Base-by-base conservation (phyloP, 2,797 vertebrate genomes). In the Dermochelys coriacea region DNA sequence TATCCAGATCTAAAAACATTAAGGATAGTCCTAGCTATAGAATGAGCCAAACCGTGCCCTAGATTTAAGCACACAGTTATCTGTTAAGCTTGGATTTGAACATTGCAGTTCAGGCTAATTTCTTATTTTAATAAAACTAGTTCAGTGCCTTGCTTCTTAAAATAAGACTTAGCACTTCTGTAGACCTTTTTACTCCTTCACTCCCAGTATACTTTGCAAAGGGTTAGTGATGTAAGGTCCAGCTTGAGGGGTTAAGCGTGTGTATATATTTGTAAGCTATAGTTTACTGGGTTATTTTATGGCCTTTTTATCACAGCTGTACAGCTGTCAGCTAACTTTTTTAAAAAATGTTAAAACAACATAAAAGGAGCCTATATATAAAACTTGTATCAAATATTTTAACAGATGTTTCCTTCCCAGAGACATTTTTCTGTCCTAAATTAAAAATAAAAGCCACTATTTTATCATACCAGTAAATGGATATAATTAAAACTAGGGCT, bases 401-500 rank as follows among this genome's bases (percentile, higher is more conserved):
- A 88, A 91, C 97, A 98, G 97, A 98, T 97, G 97, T 98, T 98
- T 98, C 97, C 97, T 97, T 95, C 96, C 90, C 89, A 96, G 94
- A 71, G 92, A 87, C 80, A 25, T 93, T 97, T 98, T 98, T 97
- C 97, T 97, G 82, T 34, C 34, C 83, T 18, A 1, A 11, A 49
- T 93, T 96, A 90, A 97, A 97, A 97, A 93, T 97, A 98, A 91
- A 82, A 94, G 59, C 81, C 88, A 5, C 77, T 84, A 80, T 74
- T 89, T 91, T 16, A 51, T 83, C 49, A 47, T 83, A 16, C 37
- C 74, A 54, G 29, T 84, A 84, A 84, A 61, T 34, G 23, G 16
- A 77, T 75, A 89, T 25, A 54, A 54, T 25, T 25, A 25, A 54
- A 54, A 54, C 23, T 54, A 25, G 54, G 54, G 54, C 21, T 25